These are phyloP conservation scores for Adelosebastes latens DNA, from an alignment of 2,797 vertebrate genomes.

Conservation along the genomic window DNA sequence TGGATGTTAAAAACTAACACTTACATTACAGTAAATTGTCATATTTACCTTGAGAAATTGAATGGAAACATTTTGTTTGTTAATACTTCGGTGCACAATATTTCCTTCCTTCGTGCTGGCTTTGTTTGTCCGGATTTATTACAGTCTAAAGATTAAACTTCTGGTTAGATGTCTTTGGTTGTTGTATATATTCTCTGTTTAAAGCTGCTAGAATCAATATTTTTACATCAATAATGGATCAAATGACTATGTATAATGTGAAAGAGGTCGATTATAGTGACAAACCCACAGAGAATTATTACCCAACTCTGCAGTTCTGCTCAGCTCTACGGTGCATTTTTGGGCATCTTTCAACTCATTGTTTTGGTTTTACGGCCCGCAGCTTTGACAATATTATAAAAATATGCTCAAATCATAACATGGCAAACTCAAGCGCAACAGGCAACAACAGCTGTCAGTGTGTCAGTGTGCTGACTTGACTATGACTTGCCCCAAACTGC, in stretches of 20 bases:
- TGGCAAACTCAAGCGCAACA: rapidly evolving
- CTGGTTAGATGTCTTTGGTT: background rate
- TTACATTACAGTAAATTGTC: background rate
- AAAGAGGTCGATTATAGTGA: background rate
- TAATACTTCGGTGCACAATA: background rate
- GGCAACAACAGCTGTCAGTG: no score
- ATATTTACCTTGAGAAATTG: background rate
- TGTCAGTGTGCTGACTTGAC: no score
- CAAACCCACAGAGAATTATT: background rate
- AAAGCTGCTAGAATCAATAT: background rate
- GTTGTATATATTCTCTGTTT: background rate
- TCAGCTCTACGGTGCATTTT: no score
- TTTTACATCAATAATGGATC: background rate
- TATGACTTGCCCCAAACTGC: no score
- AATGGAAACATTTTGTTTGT: background rate
- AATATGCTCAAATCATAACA: no score
- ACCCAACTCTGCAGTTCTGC: no score
- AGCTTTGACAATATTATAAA: no score
- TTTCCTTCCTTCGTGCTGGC: background rate
- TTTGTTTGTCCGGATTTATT: background rate
- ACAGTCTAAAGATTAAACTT: background rate
- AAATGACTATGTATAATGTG: background rate
- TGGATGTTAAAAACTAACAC: background rate
- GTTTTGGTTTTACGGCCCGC: no score
- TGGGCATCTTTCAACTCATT: no score